Conservation (phyloP, 2,113 vertebrate genomes). For the Gallinago media region DNA sequence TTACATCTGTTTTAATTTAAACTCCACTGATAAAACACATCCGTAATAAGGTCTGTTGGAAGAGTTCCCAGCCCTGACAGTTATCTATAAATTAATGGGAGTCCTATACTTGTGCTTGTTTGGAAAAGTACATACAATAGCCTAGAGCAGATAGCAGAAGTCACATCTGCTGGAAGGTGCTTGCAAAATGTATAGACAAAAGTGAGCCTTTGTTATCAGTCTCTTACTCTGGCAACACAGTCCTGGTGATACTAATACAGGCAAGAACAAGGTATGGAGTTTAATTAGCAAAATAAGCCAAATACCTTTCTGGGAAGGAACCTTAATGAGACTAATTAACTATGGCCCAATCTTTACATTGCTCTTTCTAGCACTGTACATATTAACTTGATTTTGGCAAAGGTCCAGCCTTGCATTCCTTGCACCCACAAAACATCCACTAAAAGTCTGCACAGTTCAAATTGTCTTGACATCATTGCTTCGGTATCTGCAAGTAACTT, state of each 20-base stretch:
- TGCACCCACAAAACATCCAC: neutral
- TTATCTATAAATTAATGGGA: constrained; percentile 59
- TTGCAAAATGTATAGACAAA: neutral
- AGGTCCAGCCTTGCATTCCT: neutral
- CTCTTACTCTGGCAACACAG: neutral
- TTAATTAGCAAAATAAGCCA: neutral
- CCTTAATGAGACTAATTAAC: neutral
- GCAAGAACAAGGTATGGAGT: neutral
- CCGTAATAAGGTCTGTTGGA: constrained; percentile 54
- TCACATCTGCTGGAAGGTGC: neutral
- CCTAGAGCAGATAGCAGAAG: neutral
- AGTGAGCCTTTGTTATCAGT: neutral
- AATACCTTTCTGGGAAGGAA: neutral
- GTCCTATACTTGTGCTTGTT: neutral
- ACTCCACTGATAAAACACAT: constrained; percentile 37
- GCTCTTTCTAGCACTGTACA: neutral
- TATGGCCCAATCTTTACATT: neutral
- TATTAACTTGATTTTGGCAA: neutral
- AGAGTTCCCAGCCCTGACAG: constrained; percentile 29
- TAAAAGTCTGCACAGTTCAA: neutral
- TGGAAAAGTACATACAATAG: neutral
- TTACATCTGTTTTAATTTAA: constrained; percentile 50
- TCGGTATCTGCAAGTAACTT: neutral
- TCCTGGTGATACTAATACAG: neutral
- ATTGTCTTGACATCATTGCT: neutral